Evolutionary conservation across 23 tunicate genomes (phyloP), one percentile per base, ranked within the genome.

Genomic region (Styela clava): DNA sequence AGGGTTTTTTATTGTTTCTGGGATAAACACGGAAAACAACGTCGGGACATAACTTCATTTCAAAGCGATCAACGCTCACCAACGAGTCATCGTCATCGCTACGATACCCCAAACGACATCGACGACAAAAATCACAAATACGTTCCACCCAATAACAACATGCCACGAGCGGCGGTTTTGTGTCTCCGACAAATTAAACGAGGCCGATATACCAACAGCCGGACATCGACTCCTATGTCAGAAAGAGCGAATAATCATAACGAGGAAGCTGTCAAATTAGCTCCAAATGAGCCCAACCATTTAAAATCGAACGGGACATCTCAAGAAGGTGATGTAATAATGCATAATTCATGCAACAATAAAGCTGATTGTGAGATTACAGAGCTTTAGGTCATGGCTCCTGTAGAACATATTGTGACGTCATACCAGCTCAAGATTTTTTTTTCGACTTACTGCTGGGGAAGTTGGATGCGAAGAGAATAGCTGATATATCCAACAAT

Each of bases 1-100:
- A 76, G 69, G 67, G 0, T 80, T 32, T 89, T 81, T 74, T 84
- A 63, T 74, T 51, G 52, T 19, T 76, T 44, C 31, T 33, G 52
- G 33, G 29, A 25, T 16, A 25, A 44, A 18, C 62, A 56, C 63
- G 51, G 1, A 28, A 24, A 32, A 23, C 37, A 52, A 2, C 81
- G 65, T 22, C 63, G 81, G 29, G 81, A 76, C 64, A 35, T 76
- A 36, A 76, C 81, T 44, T 76, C 81, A n/a, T 73, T 33, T 0
- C 52, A 52, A 1, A 76, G 81, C 31, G 81, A 76, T 18, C 52
- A 76, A 25, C 67, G 81, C 12, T 76, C 81, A 7, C 81, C 81
- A 0, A 76, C 64, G 24, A 44, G 52, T 22, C 26, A 52, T 21
- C 20, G 65, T 9, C 27, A 36, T 2, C 33, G 23, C 64, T 51